A percentile compares a stretch with the other conserved stretches of the same genome.
Conservation (phyloP, 2,888 invertebrate species). For the Liodrosophila aerea region DNA sequence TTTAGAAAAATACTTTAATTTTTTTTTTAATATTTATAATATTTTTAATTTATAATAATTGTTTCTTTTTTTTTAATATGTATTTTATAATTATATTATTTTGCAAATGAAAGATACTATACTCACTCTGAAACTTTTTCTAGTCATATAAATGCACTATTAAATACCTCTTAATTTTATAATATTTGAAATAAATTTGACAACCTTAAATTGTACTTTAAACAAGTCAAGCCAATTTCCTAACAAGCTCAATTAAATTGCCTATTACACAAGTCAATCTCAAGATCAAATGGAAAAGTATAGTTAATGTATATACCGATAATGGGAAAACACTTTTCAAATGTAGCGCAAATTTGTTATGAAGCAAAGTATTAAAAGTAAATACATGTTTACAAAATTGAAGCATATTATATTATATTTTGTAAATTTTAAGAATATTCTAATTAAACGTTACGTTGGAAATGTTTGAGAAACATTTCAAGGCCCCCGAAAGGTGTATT, state of each 20-base stretch:
- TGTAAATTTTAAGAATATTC: slow-evolving; percentile 44
- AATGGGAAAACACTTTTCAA: slow-evolving; percentile 35
- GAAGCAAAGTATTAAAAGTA: slow-evolving; percentile 19
- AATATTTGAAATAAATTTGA: no score
- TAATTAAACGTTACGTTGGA: slow-evolving; percentile 41
- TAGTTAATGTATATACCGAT: slow-evolving; percentile 46
- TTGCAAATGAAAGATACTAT: slow-evolving; percentile 24
- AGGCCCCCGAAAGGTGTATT: slow-evolving; percentile 71
- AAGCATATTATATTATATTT: slow-evolving; percentile 21
- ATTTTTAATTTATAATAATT: no score
- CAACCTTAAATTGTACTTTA: neutral
- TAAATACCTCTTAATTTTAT: neutral
- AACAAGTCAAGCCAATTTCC: slow-evolving; percentile 15
- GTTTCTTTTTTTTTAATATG: no score
- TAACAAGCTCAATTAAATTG: slow-evolving; percentile 53
- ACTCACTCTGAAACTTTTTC: no score
- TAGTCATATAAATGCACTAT: slow-evolving; percentile 14
- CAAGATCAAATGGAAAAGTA: slow-evolving; percentile 12
- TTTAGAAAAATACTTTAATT: no score
- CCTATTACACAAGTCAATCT: slow-evolving; percentile 39
- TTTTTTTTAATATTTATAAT: no score
- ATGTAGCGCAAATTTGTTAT: slow-evolving; percentile 62
- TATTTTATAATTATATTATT: no score
- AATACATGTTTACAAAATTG: slow-evolving; percentile 2
- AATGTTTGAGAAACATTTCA: slow-evolving; percentile 66